Base-by-base conservation (phyloP, 2,113 vertebrate genomes). In the Nerophis lumbriciformis region DNA sequence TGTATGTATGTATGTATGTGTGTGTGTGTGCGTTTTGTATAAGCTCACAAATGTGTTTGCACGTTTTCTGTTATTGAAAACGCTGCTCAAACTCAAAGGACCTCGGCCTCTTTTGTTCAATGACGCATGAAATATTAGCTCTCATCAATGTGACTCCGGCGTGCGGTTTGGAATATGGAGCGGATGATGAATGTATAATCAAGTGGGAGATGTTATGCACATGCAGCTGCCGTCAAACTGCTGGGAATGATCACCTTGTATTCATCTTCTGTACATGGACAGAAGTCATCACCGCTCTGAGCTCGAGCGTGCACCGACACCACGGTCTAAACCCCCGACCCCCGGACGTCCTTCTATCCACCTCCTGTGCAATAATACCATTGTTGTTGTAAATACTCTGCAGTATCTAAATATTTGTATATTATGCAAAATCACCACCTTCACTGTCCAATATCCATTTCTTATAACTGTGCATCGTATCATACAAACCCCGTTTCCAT, bases 161-260 rank as follows among this genome's bases (percentile, higher is more conserved):
- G 71, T 66, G 76, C 76, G 81, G 72, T 67, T 83, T 70, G 82
- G 77, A 84, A 86, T 83, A 82, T 76, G 80, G 66, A 85, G 76
- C 61, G 71, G 80, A 75, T 77, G 81, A 82, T 86, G 77, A 83
- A 85, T 86, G 75, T 55, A 77, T 78, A 82, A 83, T 85, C 68
- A 75, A 53, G 58, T 15, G 28, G 61, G 50, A 72, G 67, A 75
- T 72, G 67, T 73, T 70, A 66, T 59, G 80, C 60, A 57, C 38
- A 58, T 48, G 36, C 55, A 65, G 59, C 28, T 61, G 9, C 2
- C 59, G 44, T 76, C 66, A 56, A 62, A 60, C 48, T 66, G 48
- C 15, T 48, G 72, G 60, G 68, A 78, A 64, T 71, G 69, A 81
- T 75, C 71, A 59, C 51, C 53, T 70, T 67, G 73, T 39, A 10